A percentile compares a stretch with the other conserved stretches of the same genome.
These are phyloP conservation scores for Sthenelais limicola DNA, from an alignment of 2,888 invertebrate genomes.

Conservation along the genomic window DNA sequence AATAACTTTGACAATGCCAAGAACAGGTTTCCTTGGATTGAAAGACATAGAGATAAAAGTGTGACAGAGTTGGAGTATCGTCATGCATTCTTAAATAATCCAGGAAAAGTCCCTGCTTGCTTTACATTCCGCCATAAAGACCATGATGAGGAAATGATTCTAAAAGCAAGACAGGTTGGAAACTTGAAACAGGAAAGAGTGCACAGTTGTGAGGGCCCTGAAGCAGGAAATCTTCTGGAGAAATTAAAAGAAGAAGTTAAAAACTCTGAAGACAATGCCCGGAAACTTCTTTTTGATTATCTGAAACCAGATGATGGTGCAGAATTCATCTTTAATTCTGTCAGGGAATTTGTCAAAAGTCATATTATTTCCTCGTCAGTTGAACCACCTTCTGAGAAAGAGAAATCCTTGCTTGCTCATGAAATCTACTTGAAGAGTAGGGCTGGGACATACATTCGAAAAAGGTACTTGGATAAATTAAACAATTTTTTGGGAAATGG, in stretches of 20 bases:
- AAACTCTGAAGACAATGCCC: not conserved
- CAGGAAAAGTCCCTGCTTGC: conserved; percentile 62
- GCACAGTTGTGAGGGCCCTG: conserved; percentile 9
- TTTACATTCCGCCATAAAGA: conserved; percentile 67
- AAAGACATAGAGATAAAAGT: conserved; percentile 60
- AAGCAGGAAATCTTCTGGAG: not conserved
- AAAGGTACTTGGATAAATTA: conserved; percentile 52
- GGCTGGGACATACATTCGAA: conserved; percentile 56
- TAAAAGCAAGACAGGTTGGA: not conserved
- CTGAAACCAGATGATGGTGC: conserved; percentile 56
- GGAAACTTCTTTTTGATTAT: not conserved
- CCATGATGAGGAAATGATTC: not conserved
- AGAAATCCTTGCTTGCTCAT: conserved; percentile 55
- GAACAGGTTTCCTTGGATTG: conserved; percentile 63
- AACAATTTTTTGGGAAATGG: conserved; percentile 40
- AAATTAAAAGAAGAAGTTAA: not conserved
- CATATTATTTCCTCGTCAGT: conserved; percentile 48
- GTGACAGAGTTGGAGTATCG: conserved; percentile 69
- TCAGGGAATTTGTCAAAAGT: conserved; percentile 58
- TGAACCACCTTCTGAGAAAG: conserved; percentile 32
- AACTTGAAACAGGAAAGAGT: not conserved
- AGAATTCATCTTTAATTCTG: conserved; percentile 62
- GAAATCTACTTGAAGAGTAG: conserved; percentile 58
- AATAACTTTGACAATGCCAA: conserved; percentile 66
- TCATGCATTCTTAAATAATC: conserved; percentile 66